Conservation (phyloP, 2,113 vertebrate species). For the Hippocampus zosterae region DNA sequence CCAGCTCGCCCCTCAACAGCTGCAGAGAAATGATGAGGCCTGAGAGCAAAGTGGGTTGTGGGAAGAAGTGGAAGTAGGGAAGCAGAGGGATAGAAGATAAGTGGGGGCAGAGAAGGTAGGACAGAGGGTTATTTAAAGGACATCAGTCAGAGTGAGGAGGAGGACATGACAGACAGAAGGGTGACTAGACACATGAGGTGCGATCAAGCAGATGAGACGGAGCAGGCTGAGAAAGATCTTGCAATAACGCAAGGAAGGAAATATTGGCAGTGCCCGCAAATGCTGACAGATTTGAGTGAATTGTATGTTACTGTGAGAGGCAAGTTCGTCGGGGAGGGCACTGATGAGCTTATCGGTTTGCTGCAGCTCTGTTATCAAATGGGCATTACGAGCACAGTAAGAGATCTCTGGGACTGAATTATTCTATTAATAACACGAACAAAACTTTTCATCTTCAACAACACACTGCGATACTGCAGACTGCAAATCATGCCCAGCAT, state of each 20-base stretch:
- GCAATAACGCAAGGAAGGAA: constrained; percentile 19
- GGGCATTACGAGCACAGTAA: neutral
- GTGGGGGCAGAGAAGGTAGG: constrained; percentile 23
- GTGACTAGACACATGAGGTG: constrained; percentile 49
- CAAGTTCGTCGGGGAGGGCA: constrained; percentile 12
- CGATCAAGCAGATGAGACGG: constrained; percentile 27
- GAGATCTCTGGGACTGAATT: neutral
- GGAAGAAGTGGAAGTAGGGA: constrained; percentile 19
- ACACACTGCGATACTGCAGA: too few relatives aligned
- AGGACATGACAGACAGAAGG: constrained; percentile 54
- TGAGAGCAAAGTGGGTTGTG: constrained; percentile 52
- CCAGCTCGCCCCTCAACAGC: constrained; percentile 92
- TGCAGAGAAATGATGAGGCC: constrained; percentile 94
- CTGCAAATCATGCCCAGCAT: too few relatives aligned
- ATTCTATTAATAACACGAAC: neutral
- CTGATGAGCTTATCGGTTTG: neutral
- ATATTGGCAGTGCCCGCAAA: constrained; percentile 25
- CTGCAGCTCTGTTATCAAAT: constrained; percentile 7
- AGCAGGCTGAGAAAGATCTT: constrained; percentile 23
- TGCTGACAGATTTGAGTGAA: constrained; percentile 31
- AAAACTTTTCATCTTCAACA: neutral
- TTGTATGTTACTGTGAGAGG: constrained; percentile 32
- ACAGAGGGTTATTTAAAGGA: constrained; percentile 54
- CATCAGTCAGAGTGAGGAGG: constrained; percentile 65
- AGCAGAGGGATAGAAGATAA: constrained; percentile 13